phyloP scores from a whole-genome alignment of 2,888 invertebrate species.

The Augochlorella aurata region DNA sequence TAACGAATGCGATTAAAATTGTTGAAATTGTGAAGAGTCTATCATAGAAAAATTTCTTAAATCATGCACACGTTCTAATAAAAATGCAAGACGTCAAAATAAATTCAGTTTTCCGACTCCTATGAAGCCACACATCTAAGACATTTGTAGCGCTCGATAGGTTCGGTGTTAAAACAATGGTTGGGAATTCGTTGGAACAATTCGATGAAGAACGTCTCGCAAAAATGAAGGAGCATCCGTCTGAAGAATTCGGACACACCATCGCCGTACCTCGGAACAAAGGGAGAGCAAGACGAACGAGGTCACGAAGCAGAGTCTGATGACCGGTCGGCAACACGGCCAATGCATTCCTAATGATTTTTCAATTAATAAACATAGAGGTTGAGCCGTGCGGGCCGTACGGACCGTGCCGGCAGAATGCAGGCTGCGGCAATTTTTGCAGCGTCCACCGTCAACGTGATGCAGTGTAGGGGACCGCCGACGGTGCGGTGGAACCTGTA shows the following conservation, averaged over 20 bases:
- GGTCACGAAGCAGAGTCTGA: slow-evolving; percentile 19
- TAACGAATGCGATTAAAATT: no score
- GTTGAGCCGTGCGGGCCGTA: neutral
- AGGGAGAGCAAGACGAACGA: neutral
- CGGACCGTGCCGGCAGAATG: neutral
- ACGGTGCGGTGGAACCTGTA: slow-evolving; percentile 57
- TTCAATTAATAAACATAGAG: slow-evolving; percentile 68
- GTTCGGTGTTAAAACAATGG: no score
- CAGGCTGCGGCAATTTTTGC: slow-evolving; percentile 53
- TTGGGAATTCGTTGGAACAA: neutral
- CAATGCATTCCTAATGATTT: slow-evolving; percentile 63
- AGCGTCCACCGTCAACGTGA: slow-evolving; percentile 64
- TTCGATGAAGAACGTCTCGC: neutral
- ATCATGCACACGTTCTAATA: no score
- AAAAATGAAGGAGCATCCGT: neutral
- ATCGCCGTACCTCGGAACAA: neutral
- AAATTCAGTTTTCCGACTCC: no score
- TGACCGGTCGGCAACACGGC: neutral
- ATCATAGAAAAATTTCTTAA: no score
- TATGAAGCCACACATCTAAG: no score
- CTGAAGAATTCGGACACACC: neutral
- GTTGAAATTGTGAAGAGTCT: no score
- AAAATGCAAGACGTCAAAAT: no score
- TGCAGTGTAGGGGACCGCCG: slow-evolving; percentile 64
- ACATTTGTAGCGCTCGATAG: no score